Conservation (phyloP, 2,113 vertebrate species). For the Chionis minor region DNA sequence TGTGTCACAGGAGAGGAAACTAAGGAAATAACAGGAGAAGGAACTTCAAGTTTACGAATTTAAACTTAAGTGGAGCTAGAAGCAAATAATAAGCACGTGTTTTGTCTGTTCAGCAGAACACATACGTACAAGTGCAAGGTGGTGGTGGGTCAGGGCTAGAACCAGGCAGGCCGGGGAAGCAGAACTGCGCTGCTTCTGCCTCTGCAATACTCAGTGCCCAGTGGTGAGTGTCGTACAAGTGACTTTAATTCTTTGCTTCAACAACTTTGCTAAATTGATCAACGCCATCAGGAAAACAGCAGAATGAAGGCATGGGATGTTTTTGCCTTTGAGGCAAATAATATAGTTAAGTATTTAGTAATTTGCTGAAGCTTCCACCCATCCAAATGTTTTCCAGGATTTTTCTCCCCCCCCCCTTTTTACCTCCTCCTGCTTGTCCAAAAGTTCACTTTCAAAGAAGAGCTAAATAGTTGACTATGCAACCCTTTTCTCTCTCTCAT, state of each 20-base stretch:
- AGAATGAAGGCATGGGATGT: background rate
- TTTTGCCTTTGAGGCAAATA: background rate
- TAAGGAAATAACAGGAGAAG: background rate
- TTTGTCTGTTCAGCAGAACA: background rate
- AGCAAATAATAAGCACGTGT: background rate
- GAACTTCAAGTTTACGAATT: background rate
- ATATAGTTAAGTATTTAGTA: background rate
- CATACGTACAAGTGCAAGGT: background rate
- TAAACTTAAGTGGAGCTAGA: background rate
- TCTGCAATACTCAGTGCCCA: background rate
- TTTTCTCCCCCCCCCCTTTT: background rate
- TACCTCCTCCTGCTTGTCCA: background rate
- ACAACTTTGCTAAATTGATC: background rate
- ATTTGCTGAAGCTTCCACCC: background rate
- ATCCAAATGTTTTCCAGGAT: background rate
- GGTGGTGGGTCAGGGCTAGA: background rate
- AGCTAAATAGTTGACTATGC: background rate
- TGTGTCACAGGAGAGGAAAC: background rate
- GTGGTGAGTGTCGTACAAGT: rapidly evolving
- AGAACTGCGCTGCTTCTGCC: background rate
- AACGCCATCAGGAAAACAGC: background rate
- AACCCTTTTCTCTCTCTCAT: background rate
- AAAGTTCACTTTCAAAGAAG: background rate
- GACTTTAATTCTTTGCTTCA: background rate
- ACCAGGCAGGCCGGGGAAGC: background rate